Evolutionary conservation across 2,888 invertebrate species (phyloP).

Genomic region (Cantharis nigra): DNA sequence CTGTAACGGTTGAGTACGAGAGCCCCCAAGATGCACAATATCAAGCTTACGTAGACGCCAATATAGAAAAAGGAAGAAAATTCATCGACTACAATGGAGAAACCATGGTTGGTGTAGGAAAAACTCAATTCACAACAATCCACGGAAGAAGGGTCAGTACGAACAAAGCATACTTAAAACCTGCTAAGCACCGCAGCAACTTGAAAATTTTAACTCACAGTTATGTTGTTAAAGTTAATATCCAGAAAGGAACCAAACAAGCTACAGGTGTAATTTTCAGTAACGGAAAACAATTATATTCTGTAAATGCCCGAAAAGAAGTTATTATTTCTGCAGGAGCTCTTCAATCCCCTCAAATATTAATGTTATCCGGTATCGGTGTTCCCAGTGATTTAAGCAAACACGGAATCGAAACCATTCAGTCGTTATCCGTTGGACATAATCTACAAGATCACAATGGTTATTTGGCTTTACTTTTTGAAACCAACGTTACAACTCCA

Average conservation of each 20-base stretch:
- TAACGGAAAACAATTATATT: slow-evolving; percentile 60
- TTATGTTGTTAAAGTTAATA: slow-evolving; percentile 69
- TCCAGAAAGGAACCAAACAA: slow-evolving; percentile 59
- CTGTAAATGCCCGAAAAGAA: slow-evolving; percentile 67
- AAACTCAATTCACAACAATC: slow-evolving; percentile 64
- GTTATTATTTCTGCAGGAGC: slow-evolving; percentile 78
- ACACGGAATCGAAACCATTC: slow-evolving; percentile 63
- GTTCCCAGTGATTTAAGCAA: slow-evolving; percentile 64
- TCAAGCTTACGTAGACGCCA: slow-evolving; percentile 66
- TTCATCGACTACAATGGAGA: slow-evolving; percentile 68
- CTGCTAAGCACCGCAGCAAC: slow-evolving; percentile 66
- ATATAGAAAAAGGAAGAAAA: slow-evolving; percentile 68
- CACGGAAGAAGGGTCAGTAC: slow-evolving; percentile 62
- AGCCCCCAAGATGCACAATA: slow-evolving; percentile 61
- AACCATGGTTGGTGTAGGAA: slow-evolving; percentile 65
- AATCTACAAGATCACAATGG: slow-evolving; percentile 79
- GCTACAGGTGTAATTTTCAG: slow-evolving; percentile 70
- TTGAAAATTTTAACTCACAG: slow-evolving; percentile 71
- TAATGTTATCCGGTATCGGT: slow-evolving; percentile 82
- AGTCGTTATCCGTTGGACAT: slow-evolving; percentile 73
- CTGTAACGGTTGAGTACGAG: slow-evolving; percentile 66
- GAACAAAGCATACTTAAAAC: slow-evolving; percentile 71
- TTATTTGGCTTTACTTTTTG: slow-evolving; percentile 69
- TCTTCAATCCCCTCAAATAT: slow-evolving; percentile 78
- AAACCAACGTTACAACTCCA: slow-evolving; percentile 25